Percentiles rank a stretch among this genome's conserved stretches.
Conservation (phyloP, 2,113 vertebrate genomes). For the Brachyistius frenatus region DNA sequence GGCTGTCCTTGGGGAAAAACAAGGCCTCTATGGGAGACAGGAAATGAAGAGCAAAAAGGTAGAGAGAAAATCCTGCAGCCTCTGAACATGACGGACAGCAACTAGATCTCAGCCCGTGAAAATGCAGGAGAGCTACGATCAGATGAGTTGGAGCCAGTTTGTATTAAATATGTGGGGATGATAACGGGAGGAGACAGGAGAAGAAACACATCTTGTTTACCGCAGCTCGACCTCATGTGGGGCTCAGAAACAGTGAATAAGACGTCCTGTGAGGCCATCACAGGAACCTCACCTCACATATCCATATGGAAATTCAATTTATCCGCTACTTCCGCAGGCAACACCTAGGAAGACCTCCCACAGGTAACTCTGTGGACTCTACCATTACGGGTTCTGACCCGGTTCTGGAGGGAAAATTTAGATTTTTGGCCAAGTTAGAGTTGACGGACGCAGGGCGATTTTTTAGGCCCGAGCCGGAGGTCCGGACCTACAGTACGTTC, state of each 20-base stretch:
- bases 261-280: slow-evolving; percentile 24
- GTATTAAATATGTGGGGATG: slow-evolving; percentile 28
- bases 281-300: slow-evolving; percentile 60
- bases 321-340: slow-evolving; percentile 10
- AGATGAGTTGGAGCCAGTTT: slow-evolving; percentile 10
- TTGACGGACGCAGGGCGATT: slow-evolving; percentile 34
- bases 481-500: slow-evolving; percentile 47
- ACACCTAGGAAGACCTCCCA: slow-evolving; percentile 70
- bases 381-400: slow-evolving; percentile 40
- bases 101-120: slow-evolving; percentile 30
- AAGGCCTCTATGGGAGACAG: slow-evolving; percentile 4
- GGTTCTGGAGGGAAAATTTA: slow-evolving; percentile 3
- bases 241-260: slow-evolving; percentile 35
- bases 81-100: slow-evolving; percentile 11
- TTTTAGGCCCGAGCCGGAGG: slow-evolving; percentile 43
- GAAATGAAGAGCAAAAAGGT: slow-evolving; percentile 27
- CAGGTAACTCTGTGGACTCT: background rate
- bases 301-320: slow-evolving; percentile 65
- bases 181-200: slow-evolving; percentile 26
- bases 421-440: slow-evolving; percentile 1
- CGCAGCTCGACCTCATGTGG: background rate
- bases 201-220: slow-evolving; percentile 24
- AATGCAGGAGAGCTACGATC: slow-evolving; percentile 19
- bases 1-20: slow-evolving; percentile 12
- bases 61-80: background rate